Percentiles rank a stretch among this genome's conserved stretches.
phyloP scores from a whole-genome alignment of 2,797 vertebrate genomes.

The Tragelaphus oryx region DNA sequence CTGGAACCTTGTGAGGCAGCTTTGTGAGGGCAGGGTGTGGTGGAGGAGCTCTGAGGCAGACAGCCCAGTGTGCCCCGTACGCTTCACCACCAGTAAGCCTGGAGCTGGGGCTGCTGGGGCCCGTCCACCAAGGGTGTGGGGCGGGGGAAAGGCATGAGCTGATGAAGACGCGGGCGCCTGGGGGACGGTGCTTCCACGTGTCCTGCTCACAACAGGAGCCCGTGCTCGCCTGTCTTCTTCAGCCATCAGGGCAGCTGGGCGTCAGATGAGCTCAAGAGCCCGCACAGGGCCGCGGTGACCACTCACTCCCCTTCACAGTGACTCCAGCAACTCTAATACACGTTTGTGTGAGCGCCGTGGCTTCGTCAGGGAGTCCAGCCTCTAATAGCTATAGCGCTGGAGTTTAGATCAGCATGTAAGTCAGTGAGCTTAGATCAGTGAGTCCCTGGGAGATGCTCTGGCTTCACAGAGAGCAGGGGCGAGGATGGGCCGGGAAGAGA shows the following conservation, averaged over 20 bases:
- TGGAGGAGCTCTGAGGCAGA: background rate
- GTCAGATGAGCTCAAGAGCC: rapidly evolving
- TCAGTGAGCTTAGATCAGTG: background rate
- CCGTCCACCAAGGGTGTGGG: rapidly evolving
- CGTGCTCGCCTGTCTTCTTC: background rate
- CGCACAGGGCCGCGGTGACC: rapidly evolving
- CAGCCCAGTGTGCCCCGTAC: rapidly evolving
- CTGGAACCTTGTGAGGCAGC: rapidly evolving
- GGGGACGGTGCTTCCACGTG: rapidly evolving
- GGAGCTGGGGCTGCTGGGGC: background rate
- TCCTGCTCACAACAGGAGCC: background rate
- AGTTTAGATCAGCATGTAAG: background rate
- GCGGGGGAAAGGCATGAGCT: rapidly evolving
- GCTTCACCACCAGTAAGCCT: rapidly evolving
- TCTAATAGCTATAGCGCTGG: too few species aligned
- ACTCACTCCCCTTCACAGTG: rapidly evolving
- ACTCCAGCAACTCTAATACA: rapidly evolving
- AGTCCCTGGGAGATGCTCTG: background rate
- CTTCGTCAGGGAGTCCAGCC: background rate
- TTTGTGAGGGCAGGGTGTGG: background rate
- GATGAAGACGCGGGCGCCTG: too few species aligned
- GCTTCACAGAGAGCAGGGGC: background rate
- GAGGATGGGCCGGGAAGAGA: rapidly evolving
- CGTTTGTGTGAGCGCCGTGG: rapidly evolving
- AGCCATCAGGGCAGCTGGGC: background rate